Base-by-base conservation (phyloP, 2,113 vertebrate genomes). In the Gallinago paraguaiae region DNA sequence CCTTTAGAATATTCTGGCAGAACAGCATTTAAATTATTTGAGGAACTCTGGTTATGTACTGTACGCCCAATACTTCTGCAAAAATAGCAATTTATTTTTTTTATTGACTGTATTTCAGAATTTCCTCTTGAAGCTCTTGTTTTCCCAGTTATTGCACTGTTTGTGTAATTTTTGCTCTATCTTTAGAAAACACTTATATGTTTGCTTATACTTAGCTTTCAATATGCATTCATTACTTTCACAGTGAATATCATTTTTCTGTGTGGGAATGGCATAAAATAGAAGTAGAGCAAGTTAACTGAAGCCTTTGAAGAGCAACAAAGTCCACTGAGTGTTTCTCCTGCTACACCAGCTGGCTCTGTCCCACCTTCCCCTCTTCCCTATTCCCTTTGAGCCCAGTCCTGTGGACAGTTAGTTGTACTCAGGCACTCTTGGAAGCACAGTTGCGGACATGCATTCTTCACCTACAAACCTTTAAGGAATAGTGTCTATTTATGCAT, bases 121-220 rank as follows among this genome's bases (percentile, higher is more conserved):
- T 86, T 81, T 80, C 56, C 23, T 80, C n/a, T 74, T 86, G 18
- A 17, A 90, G 50, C 33, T 87, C 53, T 57, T 67, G 13, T 63
- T 90, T 90, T 65, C 56, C 72, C 46, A 75, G 51, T 70, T 75
- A 80, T 86, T 70, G 20, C 71, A 90, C 54, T 74, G 59, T 92
- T 92, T 85, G 50, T 82, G 45, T 39, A 78, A 70, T 57, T 90
- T 94, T 80, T 69, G 35, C 64, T 80, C 17, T 82, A 67, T 76
- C 87, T 85, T 88, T 22, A 93, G 82, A 4, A 23, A 80, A 81
- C n/a, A 46, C 22, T 80, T 81, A 8, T 9, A 51, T 81, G 25
- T 93, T 94, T 94, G 79, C 74, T 87, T 95, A 75, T 78, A 57
- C 84, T 94, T 92, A 90, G 43, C 63, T 95, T 43, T 92, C 14